Conservation (phyloP, 2,113 vertebrate genomes). For the Neogale vison region DNA sequence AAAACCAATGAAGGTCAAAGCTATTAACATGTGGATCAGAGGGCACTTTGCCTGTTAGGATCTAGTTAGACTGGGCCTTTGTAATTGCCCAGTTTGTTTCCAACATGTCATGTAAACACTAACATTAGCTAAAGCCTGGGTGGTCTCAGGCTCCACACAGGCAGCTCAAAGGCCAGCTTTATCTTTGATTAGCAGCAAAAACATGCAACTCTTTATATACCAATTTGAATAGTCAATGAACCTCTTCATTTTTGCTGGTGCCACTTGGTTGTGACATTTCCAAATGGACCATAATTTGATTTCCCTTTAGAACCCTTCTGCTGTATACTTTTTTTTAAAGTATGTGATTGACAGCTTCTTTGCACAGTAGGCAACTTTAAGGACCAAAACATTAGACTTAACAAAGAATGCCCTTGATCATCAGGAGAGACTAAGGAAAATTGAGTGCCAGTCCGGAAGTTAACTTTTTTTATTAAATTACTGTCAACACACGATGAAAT, state of each 20-base stretch:
- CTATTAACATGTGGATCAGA: constrained; percentile 85
- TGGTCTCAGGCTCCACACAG: constrained; percentile 71
- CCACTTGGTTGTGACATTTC: constrained; percentile 70
- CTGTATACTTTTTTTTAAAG: constrained; percentile 44
- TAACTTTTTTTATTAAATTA: constrained; percentile 58
- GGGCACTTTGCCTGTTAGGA: constrained; percentile 81
- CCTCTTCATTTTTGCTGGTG: constrained; percentile 74
- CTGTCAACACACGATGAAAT: constrained; percentile 37
- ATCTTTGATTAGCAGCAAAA: constrained; percentile 72
- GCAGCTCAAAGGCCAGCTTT: constrained; percentile 68
- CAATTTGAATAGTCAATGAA: constrained; percentile 81
- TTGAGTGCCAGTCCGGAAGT: constrained; percentile 39
- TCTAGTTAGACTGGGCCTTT: constrained; percentile 78
- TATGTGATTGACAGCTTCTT: constrained; percentile 60
- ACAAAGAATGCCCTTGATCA: constrained; percentile 74
- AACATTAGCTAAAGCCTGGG: constrained; percentile 78
- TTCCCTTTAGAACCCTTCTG: constrained; percentile 74
- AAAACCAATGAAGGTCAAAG: constrained; percentile 84
- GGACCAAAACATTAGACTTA: constrained; percentile 67
- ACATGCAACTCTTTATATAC: constrained; percentile 51
- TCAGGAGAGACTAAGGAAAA: constrained; percentile 59
- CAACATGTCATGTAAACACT: constrained; percentile 81
- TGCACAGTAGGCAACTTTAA: constrained; percentile 34
- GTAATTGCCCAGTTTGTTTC: constrained; percentile 83
- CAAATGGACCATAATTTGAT: constrained; percentile 78